Percentiles rank a stretch among this genome's conserved stretches.
These are phyloP conservation scores for Diglossa cyanea DNA, from an alignment of 2,797 vertebrate genomes.

Conservation along the genomic window DNA sequence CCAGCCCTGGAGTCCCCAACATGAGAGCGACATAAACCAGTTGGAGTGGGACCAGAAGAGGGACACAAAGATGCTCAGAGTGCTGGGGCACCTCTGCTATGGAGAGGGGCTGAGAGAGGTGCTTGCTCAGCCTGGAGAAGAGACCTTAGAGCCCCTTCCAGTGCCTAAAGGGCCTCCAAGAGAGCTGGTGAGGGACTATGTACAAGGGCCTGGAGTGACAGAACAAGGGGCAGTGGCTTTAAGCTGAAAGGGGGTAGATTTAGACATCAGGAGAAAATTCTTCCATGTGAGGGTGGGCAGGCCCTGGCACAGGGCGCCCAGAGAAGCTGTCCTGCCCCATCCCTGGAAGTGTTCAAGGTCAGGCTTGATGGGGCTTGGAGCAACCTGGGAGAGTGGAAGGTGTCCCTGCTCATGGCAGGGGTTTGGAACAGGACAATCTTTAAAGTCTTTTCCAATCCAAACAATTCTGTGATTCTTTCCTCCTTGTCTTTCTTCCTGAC, in stretches of 20 bases:
- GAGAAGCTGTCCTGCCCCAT: not conserved
- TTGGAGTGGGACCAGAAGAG: not conserved
- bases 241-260: not conserved
- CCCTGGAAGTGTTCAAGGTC: not conserved
- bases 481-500: not conserved
- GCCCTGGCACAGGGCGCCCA: not conserved
- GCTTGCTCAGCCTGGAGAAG: not conserved
- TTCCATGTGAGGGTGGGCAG: not conserved
- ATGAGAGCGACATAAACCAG: accelerated
- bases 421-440: not conserved
- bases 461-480: not conserved
- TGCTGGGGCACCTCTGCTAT: not conserved
- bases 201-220: not conserved
- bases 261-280: not conserved
- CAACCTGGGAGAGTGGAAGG: not conserved
- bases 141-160: not conserved
- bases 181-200: not conserved
- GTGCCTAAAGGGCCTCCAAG: not conserved
- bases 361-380: accelerated
- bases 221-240: not conserved
- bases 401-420: not conserved
- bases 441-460: not conserved
- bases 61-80: not conserved
- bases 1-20: not conserved
- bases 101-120: not conserved